Evolutionary conservation across 2,113 vertebrate genomes (phyloP), one percentile per base, ranked within the genome.

Genomic region (Tiliqua scincoides): DNA sequence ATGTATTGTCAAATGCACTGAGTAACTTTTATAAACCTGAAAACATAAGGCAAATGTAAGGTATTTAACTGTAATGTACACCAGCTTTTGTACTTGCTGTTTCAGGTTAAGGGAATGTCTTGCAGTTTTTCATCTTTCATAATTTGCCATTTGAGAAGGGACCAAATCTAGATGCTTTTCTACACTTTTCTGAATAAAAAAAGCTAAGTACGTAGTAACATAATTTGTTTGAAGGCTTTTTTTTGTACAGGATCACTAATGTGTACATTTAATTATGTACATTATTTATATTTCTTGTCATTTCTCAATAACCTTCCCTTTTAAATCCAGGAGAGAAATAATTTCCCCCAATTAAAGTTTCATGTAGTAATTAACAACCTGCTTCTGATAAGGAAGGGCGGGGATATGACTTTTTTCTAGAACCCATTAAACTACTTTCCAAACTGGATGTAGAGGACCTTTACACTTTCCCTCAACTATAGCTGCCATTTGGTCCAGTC

Each of bases 181-280:
- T 37, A 77, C 25, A 14, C 7, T 54, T 84, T 76, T 89, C 59
- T 54, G 62, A 95, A 94, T 90, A 93, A 94, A 93, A n/a, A 17
- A 63, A 91, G 62, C 57, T 63, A 61, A 73, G n/a, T 48, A 48
- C 43, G 43, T 79, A 91, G 65, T 74, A 84, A 63, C 32, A 12
- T 72, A 20, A n/a, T 57, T 10, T 85, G 25, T 59, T 43, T 37
- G 18, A 27, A 77, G 8, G 0, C 1, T 11, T 11, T 82, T 84
- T 79, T 84, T 62, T 70, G 37, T 21, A 67, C 43, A 8, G 52
- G 40, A 83, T 85, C 91, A 35, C 67, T 82, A 71, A 17, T 12
- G 59, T 25, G 59, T 25, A 79, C 70, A 79, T 75, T 73, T 75
- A 37, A 3, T 63, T 81, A 27, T 52, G 12, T 17, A 57, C 84